These are phyloP conservation scores for Nemapogon koenigi DNA, from an alignment of 2,888 invertebrate genomes.

Conservation along the genomic window DNA sequence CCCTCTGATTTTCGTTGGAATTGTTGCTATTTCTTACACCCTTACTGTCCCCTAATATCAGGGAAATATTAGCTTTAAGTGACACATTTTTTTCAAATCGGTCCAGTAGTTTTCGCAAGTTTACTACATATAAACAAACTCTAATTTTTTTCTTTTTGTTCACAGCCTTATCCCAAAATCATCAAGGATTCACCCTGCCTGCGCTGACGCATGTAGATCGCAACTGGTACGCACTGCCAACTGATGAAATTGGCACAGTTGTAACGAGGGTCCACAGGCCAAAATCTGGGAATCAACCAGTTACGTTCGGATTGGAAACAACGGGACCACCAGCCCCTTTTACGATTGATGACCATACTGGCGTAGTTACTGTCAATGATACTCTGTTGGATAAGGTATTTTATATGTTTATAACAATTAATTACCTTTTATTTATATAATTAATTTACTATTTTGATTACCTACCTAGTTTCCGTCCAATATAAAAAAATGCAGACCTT, in stretches of 20 bases:
- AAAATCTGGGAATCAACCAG: constrained; percentile 67
- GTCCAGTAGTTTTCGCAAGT: too few species aligned
- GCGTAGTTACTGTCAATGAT: constrained; percentile 81
- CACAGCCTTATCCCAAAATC: constrained; percentile 50
- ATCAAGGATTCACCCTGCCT: constrained; percentile 64
- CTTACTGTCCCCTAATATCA: too few species aligned
- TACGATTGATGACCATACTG: constrained; percentile 75
- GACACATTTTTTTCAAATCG: too few species aligned
- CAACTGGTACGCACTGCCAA: constrained; percentile 77
- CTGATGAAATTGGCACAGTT: constrained; percentile 73
- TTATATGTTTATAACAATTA: too few species aligned
- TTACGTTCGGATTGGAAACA: constrained; percentile 75
- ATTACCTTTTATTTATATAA: too few species aligned
- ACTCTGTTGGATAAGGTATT: constrained; percentile 78
- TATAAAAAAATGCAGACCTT: too few species aligned
- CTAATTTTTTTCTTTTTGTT: constrained; percentile 19
- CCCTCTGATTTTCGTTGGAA: too few species aligned
- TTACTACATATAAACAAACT: too few species aligned
- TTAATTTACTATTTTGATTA: too few species aligned
- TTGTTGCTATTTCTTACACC: too few species aligned
- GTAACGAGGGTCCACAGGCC: constrained; percentile 75
- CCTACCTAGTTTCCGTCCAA: too few species aligned
- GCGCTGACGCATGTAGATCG: constrained; percentile 74
- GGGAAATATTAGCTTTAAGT: not conserved
- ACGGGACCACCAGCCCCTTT: constrained; percentile 71